phyloP scores from a whole-genome alignment of 2,113 vertebrate genomes.

The Salvelinus sp. region DNA sequence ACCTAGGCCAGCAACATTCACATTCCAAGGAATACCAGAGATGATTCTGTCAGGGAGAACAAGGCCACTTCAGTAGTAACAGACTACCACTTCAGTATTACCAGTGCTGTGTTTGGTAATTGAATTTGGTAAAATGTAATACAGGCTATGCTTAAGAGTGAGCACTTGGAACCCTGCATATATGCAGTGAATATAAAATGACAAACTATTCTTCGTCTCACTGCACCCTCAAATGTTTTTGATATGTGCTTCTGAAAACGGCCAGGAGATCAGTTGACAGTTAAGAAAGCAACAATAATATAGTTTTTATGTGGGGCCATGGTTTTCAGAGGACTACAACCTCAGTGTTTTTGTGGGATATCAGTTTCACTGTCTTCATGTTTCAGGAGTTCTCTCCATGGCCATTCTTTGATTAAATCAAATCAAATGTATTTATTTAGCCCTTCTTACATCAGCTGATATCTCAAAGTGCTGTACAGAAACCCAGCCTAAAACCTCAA shows the following conservation, averaged over 20 bases:
- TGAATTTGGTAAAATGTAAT: not conserved
- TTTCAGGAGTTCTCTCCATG: not conserved
- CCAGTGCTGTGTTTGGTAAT: not conserved
- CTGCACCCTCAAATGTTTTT: not conserved
- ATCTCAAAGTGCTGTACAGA: too few species aligned
- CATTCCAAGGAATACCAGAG: slow-evolving; percentile 4
- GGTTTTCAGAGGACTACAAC: not conserved
- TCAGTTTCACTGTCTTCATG: not conserved
- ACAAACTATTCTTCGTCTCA: not conserved
- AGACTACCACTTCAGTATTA: not conserved
- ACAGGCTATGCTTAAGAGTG: not conserved
- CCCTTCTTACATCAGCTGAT: too few species aligned
- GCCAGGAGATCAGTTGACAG: not conserved
- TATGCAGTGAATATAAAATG: not conserved
- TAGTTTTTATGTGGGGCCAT: not conserved
- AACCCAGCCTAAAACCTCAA: too few species aligned
- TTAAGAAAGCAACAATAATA: not conserved
- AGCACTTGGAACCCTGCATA: not conserved
- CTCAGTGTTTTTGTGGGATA: not conserved
- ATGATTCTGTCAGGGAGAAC: not conserved
- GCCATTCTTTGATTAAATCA: too few species aligned
- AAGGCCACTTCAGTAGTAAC: not conserved
- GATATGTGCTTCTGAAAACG: not conserved
- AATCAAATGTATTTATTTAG: too few species aligned
- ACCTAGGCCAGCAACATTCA: not conserved